Percentiles rank a stretch among this genome's conserved stretches.
phyloP scores from a whole-genome alignment of 2,113 vertebrate genomes.

The Atrichornis clamosus region DNA sequence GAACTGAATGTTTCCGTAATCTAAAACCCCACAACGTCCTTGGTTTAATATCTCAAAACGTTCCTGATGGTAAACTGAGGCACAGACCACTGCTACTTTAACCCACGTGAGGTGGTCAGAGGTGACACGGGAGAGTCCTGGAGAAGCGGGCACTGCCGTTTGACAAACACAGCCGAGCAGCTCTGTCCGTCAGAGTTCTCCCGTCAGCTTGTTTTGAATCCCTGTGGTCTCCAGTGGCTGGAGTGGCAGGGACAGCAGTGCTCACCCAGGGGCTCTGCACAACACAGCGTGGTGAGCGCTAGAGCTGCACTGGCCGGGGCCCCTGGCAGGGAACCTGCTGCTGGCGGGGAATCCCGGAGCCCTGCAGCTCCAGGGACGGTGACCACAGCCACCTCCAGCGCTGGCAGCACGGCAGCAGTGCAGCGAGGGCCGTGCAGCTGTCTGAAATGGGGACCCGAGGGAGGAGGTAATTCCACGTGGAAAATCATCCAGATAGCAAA shows the following conservation, averaged over 20 bases:
- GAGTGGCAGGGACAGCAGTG: background rate
- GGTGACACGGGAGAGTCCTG: background rate
- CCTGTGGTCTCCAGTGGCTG: no score
- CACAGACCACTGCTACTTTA: background rate
- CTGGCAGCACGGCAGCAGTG: background rate
- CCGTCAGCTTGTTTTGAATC: no score
- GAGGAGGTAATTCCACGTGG: background rate
- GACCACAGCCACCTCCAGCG: background rate
- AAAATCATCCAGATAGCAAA: background rate
- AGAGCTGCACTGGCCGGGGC: background rate
- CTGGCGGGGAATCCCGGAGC: background rate
- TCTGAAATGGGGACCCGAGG: background rate
- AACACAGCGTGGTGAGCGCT: background rate
- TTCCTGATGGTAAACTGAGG: background rate
- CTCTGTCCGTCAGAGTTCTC: background rate
- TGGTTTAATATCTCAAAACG: background rate
- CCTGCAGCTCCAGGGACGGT: background rate
- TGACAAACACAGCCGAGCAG: background rate
- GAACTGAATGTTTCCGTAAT: background rate
- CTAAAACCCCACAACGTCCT: background rate
- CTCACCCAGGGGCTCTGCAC: background rate
- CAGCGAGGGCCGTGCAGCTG: background rate
- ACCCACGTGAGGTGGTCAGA: rapidly evolving
- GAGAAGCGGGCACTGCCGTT: background rate
- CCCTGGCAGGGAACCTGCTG: background rate